Evolutionary conservation across 2,797 vertebrate genomes (phyloP), one percentile per base, ranked within the genome.

Genomic region (Sebastes itinus): DNA sequence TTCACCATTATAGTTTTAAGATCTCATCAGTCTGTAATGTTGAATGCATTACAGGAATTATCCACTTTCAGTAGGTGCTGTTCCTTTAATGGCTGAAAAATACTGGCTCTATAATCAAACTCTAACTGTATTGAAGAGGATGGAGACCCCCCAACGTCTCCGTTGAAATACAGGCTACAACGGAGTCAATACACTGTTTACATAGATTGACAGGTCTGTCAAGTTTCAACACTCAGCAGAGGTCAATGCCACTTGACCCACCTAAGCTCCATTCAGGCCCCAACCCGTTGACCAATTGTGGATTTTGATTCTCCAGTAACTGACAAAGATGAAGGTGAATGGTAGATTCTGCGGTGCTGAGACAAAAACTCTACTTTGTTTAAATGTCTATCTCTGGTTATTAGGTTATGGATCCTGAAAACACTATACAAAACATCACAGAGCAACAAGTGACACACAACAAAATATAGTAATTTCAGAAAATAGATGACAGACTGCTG

Each of bases 171-270:
- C 59, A 60, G 9, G 72, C 54, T 27, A 25, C n/a, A 73, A 74
- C 67, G 62, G 28, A 9, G 66, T 63, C 23, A n/a, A 14, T 60
- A 54, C 16, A 52, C 32, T 61, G 42, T 80, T 81, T 77, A 58
- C 62, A 1, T 11, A 54, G 68, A 85, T 11, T 67, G 63, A 78
- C 63, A 80, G 25, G 73, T 69, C 80, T 69, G 62, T 59, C 54
- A 42, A 69, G 14, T 68, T 82, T 78, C 69, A 79, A 30, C 84
- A 81, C 84, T 86, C 63, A 58, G 76, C 49, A 42, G 30, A 78
- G 85, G 82, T 88, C 88, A 82, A 25, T 27, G 28, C 59, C 77
- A 79, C 88, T 88, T 85, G 80, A 89, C 77, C 84, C 75, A 32
- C 1, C 68, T 78, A 68, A 88, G 66, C 84, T 64, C 46, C 62